Evolutionary conservation across 1,140 invertebrate genomes (phyloP), one percentile per base, ranked within the genome.

Genomic region (Drosophila subpulchrella): DNA sequence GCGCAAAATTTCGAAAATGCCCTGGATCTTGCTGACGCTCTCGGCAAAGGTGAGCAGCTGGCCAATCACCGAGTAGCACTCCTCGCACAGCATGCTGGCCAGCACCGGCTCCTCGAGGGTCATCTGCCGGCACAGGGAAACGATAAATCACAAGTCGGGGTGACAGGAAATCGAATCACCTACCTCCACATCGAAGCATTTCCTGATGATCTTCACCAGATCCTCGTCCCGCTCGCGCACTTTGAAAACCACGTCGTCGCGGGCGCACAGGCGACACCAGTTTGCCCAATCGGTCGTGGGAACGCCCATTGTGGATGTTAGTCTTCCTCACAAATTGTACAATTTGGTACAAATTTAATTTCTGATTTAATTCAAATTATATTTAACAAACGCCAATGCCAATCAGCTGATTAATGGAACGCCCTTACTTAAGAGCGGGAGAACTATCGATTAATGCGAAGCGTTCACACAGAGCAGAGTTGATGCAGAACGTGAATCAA

Each of bases 101-200:
- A 85, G 56, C 12, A 78, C 65, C 5, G 81, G 81, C 36, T 85
- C 75, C 30, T 85, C 78, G 6, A 38, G 27, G 7, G 70, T 73
- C 42, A 85, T 88, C 82, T 85, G 20, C 4, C 1, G n/a, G 27
- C 15, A n/a, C 3, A 1, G 0, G 3, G 44, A 39, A 30, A 11
- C 8, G 4, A 11, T 38, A 47, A 6, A 27, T 34, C 6, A 20
- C 0, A 13, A 10, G 1, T 34, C 5, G 7, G n/a, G n/a, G 15
- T 10, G 12, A 2, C 1, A 15, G 4, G 32, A 20, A n/a, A 5
- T 3, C 6, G 7, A 0, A 20, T 1, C 39, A 42, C 24, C 41
- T 38, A 86, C 81, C 66, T 88, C 61, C 30, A 85, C 83, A 53
- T 85, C 83, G 13, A 85, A 85, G 38, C 70, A 82, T 27, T 82